Evolutionary conservation across 92 coral and sea anemone genomes (phyloP).

Genomic region (Epizoanthus illoricatus): DNA sequence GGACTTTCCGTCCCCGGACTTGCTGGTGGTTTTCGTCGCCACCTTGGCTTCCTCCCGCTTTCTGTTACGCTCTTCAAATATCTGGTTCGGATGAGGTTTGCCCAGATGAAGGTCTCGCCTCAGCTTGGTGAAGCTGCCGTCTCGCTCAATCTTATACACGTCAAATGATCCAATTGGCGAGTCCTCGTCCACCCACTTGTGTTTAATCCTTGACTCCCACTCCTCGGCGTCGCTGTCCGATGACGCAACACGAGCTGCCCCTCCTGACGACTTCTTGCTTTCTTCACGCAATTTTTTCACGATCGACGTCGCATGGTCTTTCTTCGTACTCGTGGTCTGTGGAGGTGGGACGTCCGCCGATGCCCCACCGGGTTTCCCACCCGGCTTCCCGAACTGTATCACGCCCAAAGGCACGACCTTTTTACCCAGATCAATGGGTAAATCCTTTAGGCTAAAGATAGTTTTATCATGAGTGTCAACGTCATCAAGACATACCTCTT

Average conservation of each 20-base stretch:
- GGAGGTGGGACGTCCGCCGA: background rate
- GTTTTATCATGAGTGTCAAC: background rate
- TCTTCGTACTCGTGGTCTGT: background rate
- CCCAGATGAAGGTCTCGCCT: constrained; percentile 65
- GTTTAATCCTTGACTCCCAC: constrained; percentile 18
- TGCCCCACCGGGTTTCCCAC: background rate
- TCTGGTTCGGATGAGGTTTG: constrained; percentile 84
- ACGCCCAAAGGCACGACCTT: background rate
- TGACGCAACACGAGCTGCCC: constrained; percentile 16
- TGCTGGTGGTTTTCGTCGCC: background rate
- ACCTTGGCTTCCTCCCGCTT: constrained; percentile 47
- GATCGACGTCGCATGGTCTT: constrained; percentile 10
- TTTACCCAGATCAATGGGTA: background rate
- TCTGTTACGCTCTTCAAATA: constrained; percentile 59
- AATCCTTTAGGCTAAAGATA: background rate
- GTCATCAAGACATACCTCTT: constrained; percentile 14
- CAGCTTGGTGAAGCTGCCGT: constrained; percentile 52
- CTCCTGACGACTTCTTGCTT: constrained; percentile 31
- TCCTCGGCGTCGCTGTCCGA: constrained; percentile 49
- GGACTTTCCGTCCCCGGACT: background rate
- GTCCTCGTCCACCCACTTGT: constrained; percentile 12
- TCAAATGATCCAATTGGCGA: constrained; percentile 19
- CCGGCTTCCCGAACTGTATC: constrained; percentile 18
- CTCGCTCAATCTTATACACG: constrained; percentile 45
- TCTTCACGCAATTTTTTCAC: constrained; percentile 37